phyloP scores from a whole-genome alignment of 1,140 invertebrate species.

The Macrobrachium nipponense region DNA sequence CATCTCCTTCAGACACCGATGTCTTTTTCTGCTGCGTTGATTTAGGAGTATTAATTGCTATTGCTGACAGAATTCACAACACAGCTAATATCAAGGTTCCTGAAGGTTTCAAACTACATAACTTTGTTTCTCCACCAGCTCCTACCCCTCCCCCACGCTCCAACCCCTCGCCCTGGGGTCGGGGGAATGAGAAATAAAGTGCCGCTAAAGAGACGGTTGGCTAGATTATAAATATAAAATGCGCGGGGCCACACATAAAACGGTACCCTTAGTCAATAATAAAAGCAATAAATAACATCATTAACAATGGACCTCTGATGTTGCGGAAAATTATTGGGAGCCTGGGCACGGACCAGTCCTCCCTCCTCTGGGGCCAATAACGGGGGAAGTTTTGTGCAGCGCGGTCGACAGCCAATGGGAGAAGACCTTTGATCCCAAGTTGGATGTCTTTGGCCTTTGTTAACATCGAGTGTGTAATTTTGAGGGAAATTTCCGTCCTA shows the following conservation, averaged over 20 bases:
- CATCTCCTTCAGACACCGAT: too few species aligned
- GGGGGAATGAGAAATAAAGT: conserved; percentile 57
- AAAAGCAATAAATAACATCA: conserved; percentile 56
- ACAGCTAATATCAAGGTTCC: too few species aligned
- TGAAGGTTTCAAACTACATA: too few species aligned
- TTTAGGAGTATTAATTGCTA: too few species aligned
- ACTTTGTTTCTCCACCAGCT: background rate
- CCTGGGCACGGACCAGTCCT: conserved; percentile 16
- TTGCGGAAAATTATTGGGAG: conserved; percentile 54
- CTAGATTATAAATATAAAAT: conserved; percentile 58
- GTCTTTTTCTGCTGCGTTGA: too few species aligned
- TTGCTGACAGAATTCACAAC: too few species aligned
- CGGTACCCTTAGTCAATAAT: conserved; percentile 56
- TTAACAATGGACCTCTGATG: conserved; percentile 53
- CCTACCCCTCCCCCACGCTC: background rate
- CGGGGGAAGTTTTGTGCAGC: background rate
- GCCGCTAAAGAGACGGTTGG: conserved; percentile 53
- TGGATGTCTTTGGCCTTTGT: background rate
- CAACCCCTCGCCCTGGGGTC: conserved; percentile 25
- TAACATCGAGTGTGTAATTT: background rate
- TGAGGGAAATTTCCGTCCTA: too few species aligned
- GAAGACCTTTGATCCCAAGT: conserved; percentile 31
- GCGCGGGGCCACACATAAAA: conserved; percentile 50
- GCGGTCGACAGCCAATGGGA: conserved; percentile 2
- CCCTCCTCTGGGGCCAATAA: background rate